Conservation (phyloP, 2,797 vertebrate species). For the Carcharodon carcharias region DNA sequence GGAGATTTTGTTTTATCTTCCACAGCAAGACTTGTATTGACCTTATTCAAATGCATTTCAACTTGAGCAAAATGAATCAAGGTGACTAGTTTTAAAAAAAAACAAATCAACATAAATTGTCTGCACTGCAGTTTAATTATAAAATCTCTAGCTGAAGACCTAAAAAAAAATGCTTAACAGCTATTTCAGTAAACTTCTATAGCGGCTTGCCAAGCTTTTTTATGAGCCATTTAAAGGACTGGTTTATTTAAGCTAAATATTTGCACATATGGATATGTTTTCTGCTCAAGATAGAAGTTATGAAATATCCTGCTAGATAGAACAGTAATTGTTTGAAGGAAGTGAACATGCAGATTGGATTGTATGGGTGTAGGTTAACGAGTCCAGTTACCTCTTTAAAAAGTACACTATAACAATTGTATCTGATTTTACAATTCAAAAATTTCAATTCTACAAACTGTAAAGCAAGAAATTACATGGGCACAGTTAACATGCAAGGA, state of each 20-base stretch:
- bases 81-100: background rate
- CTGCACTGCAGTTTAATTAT: background rate
- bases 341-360: background rate
- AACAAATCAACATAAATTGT: background rate
- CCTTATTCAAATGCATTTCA: background rate
- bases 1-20: slow-evolving; percentile 2
- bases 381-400: background rate
- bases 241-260: background rate
- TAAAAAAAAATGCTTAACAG: background rate
- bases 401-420: background rate
- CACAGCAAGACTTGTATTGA: slow-evolving; percentile 12
- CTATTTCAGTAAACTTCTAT: background rate
- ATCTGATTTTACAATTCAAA: background rate
- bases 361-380: background rate
- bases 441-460: background rate
- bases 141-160: background rate
- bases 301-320: background rate
- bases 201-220: background rate
- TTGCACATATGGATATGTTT: background rate
- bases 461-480: slow-evolving; percentile 10
- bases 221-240: background rate
- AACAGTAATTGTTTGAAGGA: slow-evolving; percentile 11
- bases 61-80: slow-evolving; percentile 20
- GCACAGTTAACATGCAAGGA: background rate
- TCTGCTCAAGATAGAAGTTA: background rate